Base-by-base conservation (phyloP, 2,113 vertebrate species). In the Myiagra hebetior region DNA sequence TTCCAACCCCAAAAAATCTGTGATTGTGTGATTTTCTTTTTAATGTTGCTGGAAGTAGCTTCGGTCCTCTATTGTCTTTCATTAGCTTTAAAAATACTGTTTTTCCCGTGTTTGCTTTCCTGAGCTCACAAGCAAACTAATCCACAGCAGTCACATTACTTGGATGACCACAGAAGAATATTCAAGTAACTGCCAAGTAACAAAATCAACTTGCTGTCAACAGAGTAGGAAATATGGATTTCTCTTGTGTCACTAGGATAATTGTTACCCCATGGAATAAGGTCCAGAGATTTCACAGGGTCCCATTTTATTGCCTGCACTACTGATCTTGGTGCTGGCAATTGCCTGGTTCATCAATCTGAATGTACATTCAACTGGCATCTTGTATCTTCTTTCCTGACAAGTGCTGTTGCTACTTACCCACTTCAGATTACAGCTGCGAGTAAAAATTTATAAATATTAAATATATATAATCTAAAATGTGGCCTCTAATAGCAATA, bases 161-260 rank as follows among this genome's bases (percentile, higher is more conserved):
- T 56, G 49, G 41, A 55, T 55, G 57, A 89, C 44, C 0, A 1
- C 7, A 24, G 13, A 16, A 57, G 18, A 82, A 42, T 35, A 35
- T n/a, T 57, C 18, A 73, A 47, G 59, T 27, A 56, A 49, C 13
- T 64, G 69, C 56, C 57, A 28, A 74, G 33, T 76, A 88, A 76
- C n/a, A 55, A 63, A 81, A 56, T 15, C 5, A 60, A 37, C 13
- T 70, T 33, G 30, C 44, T 64, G 28, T 28, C 69, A 63, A 12
- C 2, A 24, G 20, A 67, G 20, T 7, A 53, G 31, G 15, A 77
- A 76, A 74, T 10, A 55, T 0, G 1, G 10, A 22, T 56, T 47
- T 41, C 56, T 55, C 20, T 39, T 33, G 37, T 57, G 44, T 30
- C 39, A 50, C 27, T 55, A 39, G n/a, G 37, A 18, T 1, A 15